Percentiles rank a stretch among this genome's conserved stretches.
Evolutionary conservation across 2,888 invertebrate genomes (phyloP).

Genomic region (Conistra vaccinii): DNA sequence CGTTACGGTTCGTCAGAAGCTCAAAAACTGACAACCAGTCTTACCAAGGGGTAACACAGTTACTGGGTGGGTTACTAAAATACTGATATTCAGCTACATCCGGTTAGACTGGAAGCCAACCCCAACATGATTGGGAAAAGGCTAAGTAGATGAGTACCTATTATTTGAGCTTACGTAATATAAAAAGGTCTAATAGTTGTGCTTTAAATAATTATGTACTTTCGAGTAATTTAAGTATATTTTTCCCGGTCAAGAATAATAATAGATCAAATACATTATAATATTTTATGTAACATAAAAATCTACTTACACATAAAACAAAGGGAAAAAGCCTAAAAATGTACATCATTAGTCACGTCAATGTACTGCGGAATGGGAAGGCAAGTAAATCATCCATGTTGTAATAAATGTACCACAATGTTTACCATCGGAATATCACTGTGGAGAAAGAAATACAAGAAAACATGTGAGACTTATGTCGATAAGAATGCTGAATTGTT

Average conservation of each 20-base stretch:
- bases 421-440: slow-evolving; percentile 58
- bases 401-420: slow-evolving; percentile 67
- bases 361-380: slow-evolving; percentile 57
- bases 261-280: not conserved
- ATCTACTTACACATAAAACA: slow-evolving; percentile 41
- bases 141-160: too few species aligned
- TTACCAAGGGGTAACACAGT: too few species aligned
- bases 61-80: too few species aligned
- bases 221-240: not conserved
- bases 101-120: too few species aligned
- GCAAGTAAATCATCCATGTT: slow-evolving; percentile 68
- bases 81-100: too few species aligned
- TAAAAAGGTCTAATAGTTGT: not conserved
- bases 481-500: slow-evolving; percentile 39
- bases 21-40: too few species aligned
- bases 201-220: too few species aligned
- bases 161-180: too few species aligned
- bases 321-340: slow-evolving; percentile 53
- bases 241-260: not conserved
- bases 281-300: slow-evolving; percentile 12
- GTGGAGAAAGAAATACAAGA: slow-evolving; percentile 51
- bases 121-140: too few species aligned
- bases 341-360: slow-evolving; percentile 66
- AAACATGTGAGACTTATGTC: slow-evolving; percentile 30
- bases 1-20: too few species aligned